These are phyloP conservation scores for Drosophila lacteicornis DNA, from an alignment of 1,140 invertebrate species.

Conservation along the genomic window DNA sequence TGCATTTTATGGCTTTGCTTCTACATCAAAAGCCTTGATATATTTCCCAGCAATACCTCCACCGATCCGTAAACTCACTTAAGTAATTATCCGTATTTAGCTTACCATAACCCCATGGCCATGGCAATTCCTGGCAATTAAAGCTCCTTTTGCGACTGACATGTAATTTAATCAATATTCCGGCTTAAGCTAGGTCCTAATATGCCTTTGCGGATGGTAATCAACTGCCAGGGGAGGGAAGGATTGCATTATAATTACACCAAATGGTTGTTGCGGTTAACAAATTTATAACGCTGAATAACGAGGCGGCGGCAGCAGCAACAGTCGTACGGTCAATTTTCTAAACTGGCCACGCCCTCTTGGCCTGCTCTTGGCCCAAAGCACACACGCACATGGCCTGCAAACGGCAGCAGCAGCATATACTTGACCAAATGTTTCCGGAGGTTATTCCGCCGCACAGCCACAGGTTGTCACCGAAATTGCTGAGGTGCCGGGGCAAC, in stretches of 20 bases:
- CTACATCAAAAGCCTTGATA: background rate
- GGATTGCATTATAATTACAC: conserved; percentile 71
- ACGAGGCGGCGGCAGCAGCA: conserved; percentile 42
- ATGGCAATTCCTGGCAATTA: conserved; percentile 20
- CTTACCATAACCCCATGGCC: conserved; percentile 6
- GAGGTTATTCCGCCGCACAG: conserved; percentile 38
- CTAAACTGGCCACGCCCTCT: conserved; percentile 56
- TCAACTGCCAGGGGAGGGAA: conserved; percentile 15
- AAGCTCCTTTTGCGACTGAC: conserved; percentile 20
- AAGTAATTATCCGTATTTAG: conserved; percentile 29
- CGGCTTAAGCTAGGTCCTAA: conserved; percentile 28
- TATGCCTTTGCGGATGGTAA: conserved; percentile 28
- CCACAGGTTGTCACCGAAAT: conserved; percentile 80
- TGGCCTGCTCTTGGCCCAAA: conserved; percentile 1
- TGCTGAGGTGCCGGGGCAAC: conserved; percentile 55
- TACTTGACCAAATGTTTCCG: conserved; percentile 72
- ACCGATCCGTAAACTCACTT: conserved; percentile 13
- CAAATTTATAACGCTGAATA: conserved; percentile 72
- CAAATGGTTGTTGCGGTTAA: conserved; percentile 75
- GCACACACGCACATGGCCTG: conserved; percentile 18
- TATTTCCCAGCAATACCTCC: background rate
- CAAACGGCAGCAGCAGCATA: conserved; percentile 2
- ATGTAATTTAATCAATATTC: conserved; percentile 32
- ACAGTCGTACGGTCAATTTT: conserved; percentile 37
- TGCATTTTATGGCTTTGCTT: background rate